These are phyloP conservation scores for Gymnogyps californianus DNA, from an alignment of 2,113 vertebrate species.

Conservation along the genomic window DNA sequence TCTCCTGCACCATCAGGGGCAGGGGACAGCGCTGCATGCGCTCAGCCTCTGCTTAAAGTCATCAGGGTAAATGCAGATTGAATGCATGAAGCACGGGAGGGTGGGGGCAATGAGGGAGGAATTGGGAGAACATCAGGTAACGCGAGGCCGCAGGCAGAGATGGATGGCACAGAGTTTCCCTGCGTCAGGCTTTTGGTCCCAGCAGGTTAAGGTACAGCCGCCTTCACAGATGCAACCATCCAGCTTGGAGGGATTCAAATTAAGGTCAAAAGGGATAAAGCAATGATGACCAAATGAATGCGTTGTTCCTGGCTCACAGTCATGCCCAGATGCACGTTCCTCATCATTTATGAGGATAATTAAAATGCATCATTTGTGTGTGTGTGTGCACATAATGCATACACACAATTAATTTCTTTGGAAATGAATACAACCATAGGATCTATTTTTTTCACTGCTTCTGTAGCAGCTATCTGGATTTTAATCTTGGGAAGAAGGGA, in stretches of 20 bases:
- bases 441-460: background rate
- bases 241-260: constrained; percentile 27
- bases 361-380: background rate
- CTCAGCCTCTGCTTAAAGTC: background rate
- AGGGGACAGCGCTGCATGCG: background rate
- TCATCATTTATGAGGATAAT: constrained; percentile 20
- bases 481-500: background rate
- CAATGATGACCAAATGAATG: background rate
- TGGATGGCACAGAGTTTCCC: background rate
- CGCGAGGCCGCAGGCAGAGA: fast-evolving
- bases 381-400: background rate
- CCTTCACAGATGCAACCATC: constrained; percentile 11
- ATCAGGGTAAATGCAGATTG: background rate
- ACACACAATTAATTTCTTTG: background rate
- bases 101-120: background rate
- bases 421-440: background rate
- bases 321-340: constrained; percentile 1
- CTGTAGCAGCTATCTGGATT: background rate
- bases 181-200: background rate
- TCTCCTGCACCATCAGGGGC: background rate
- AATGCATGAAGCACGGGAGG: background rate
- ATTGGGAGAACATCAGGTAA: background rate
- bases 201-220: background rate
- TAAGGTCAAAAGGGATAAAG: constrained; percentile 41
- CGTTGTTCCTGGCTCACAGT: background rate